phyloP scores from a whole-genome alignment of 2,797 vertebrate species.

The Anguilla pacifica region DNA sequence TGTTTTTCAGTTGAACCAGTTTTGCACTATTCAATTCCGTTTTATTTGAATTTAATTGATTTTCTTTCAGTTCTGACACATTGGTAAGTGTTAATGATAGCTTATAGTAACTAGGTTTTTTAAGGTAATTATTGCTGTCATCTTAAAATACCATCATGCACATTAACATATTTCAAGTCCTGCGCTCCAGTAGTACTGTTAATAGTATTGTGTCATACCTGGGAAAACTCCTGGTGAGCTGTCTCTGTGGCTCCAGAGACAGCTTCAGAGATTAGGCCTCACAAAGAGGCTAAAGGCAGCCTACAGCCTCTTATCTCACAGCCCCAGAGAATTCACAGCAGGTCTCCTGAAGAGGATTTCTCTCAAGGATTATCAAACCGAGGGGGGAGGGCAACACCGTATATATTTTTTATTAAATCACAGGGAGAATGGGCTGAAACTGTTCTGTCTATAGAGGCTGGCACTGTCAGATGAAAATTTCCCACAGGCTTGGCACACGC shows the following conservation, averaged over 20 bases:
- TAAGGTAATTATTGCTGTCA: conserved; percentile 9
- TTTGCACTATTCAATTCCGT: not conserved
- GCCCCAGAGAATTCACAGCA: conserved; percentile 35
- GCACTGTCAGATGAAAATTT: not conserved
- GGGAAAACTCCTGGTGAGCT: conserved; percentile 14
- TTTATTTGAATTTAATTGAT: not conserved
- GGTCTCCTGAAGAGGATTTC: conserved; percentile 17
- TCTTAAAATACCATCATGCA: not conserved
- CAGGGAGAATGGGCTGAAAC: not conserved
- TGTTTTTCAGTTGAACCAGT: not conserved
- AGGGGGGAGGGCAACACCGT: not conserved
- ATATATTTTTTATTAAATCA: not conserved
- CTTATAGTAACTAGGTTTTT: not conserved
- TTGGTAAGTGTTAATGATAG: not conserved
- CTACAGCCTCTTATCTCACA: conserved; percentile 42
- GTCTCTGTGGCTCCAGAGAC: conserved; percentile 34
- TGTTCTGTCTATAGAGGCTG: not conserved
- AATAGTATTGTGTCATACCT: not conserved
- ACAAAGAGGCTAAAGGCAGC: conserved; percentile 32
- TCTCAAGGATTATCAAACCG: not conserved
- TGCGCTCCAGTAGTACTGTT: not conserved
- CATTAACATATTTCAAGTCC: not conserved
- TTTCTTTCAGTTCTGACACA: not conserved
- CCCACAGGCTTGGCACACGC: not conserved
- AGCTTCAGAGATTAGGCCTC: conserved; percentile 42